Percentiles rank a stretch among this genome's conserved stretches.
Conservation (phyloP, 1,140 invertebrate species). For the Euura lappo region DNA sequence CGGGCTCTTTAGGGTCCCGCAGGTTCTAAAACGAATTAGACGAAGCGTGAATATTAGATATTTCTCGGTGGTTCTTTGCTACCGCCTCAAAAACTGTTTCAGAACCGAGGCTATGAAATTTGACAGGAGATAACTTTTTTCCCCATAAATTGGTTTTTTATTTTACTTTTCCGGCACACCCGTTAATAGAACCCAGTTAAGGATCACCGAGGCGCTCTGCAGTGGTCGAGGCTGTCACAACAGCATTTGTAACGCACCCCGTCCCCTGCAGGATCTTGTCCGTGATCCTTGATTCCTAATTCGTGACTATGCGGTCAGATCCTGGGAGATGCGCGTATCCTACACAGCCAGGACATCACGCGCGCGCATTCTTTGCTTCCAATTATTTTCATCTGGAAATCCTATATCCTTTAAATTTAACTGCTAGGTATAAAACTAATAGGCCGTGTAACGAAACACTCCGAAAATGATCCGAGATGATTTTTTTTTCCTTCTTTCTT, state of each 20-base stretch:
- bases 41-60: conserved; percentile 4
- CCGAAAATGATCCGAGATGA: conserved; percentile 1
- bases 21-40: neutral
- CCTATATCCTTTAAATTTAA: conserved; percentile 17
- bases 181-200: neutral
- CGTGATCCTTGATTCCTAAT: neutral
- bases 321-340: neutral
- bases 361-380: conserved; percentile 9
- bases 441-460: neutral
- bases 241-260: neutral
- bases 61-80: neutral
- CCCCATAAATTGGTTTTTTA: neutral
- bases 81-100: neutral
- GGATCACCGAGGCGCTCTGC: neutral
- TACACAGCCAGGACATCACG: no score
- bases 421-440: conserved; percentile 4
- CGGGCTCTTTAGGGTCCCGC: neutral
- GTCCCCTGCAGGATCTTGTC: no score
- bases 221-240: neutral
- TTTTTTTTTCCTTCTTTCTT: conserved; percentile 5
- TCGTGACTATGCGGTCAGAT: neutral
- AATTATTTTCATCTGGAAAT: conserved; percentile 18
- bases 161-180: no score
- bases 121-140: neutral
- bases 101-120: neutral